These are phyloP conservation scores for Apamea monoglypha DNA, from an alignment of 2,888 invertebrate species.

Conservation along the genomic window DNA sequence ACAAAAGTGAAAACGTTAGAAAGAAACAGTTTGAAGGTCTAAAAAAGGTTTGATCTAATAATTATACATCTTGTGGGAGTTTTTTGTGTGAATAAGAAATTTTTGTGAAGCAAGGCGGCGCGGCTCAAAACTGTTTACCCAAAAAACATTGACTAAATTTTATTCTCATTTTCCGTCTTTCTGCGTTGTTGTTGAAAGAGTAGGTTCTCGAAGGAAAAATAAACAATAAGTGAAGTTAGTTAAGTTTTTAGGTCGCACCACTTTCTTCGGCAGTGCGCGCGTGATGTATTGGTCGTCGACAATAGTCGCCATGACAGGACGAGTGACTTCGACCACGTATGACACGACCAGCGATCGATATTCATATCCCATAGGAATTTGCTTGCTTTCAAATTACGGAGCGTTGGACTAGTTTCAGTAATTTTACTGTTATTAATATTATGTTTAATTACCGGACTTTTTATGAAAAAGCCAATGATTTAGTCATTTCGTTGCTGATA, in stretches of 20 bases:
- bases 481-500: not conserved
- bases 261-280: constrained; percentile 49
- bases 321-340: constrained; percentile 20
- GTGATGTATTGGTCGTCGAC: constrained; percentile 28
- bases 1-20: not conserved
- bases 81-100: not conserved
- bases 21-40: not conserved
- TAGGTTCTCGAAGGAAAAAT: constrained; percentile 22
- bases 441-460: not conserved
- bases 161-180: not conserved
- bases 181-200: not conserved
- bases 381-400: constrained; percentile 37
- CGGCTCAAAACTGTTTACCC: too few species aligned
- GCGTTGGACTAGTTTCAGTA: constrained; percentile 16
- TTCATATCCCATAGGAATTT: constrained; percentile 26
- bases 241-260: constrained; percentile 45
- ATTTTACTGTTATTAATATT: not conserved
- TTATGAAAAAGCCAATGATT: not conserved
- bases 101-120: not conserved
- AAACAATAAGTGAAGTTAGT: not conserved
- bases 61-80: not conserved
- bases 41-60: not conserved
- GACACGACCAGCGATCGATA: not conserved
- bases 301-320: constrained; percentile 13
- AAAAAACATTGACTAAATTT: not conserved